Evolutionary conservation across 2,888 invertebrate genomes (phyloP).

Genomic region (Epirrhoe tristata): DNA sequence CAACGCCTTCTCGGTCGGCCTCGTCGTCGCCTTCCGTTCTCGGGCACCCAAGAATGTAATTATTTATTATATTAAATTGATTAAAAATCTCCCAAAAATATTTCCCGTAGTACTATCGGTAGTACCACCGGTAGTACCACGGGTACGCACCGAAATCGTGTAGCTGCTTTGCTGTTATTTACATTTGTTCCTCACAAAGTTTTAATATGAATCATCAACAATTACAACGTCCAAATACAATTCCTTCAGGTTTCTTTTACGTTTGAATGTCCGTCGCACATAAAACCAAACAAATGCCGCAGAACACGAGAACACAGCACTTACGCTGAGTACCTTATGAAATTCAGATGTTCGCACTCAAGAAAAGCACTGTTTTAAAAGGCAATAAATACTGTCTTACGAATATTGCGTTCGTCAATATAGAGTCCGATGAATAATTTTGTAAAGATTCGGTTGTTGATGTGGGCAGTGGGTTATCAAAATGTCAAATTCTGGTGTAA

Average conservation of each 20-base stretch:
- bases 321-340: slow-evolving; percentile 30
- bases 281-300: slow-evolving; percentile 24
- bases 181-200: too few relatives aligned
- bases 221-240: too few relatives aligned
- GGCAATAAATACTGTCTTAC: slow-evolving; percentile 15
- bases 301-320: slow-evolving; percentile 38
- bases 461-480: background rate
- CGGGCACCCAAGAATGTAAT: too few relatives aligned
- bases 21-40: too few relatives aligned
- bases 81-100: too few relatives aligned
- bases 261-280: slow-evolving; percentile 10
- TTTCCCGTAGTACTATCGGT: too few relatives aligned
- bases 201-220: too few relatives aligned
- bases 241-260: slow-evolving; percentile 15
- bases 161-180: background rate
- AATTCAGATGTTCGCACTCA: slow-evolving; percentile 32
- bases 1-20: too few relatives aligned
- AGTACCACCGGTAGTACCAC: too few relatives aligned
- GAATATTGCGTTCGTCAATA: background rate
- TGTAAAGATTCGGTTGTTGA: background rate
- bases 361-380: slow-evolving; percentile 21
- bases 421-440: background rate
- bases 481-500: background rate
- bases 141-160: too few relatives aligned
- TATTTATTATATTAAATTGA: too few relatives aligned